Percentiles rank a stretch among this genome's conserved stretches.
Evolutionary conservation across 2,797 vertebrate species (phyloP).

Genomic region (Trachurus trachurus): DNA sequence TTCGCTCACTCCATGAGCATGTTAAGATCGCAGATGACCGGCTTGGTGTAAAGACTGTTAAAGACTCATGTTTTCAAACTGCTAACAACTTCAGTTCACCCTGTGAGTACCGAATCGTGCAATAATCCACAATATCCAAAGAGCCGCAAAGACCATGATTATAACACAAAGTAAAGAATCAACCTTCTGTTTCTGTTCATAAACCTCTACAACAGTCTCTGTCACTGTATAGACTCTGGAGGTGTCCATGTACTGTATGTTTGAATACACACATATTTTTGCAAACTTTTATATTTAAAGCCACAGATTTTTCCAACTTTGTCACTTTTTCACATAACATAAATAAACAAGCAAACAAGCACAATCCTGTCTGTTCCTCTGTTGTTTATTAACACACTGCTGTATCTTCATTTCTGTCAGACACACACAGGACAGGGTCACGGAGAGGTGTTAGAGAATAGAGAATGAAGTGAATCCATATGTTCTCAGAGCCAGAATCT

Average conservation of each 20-base stretch:
- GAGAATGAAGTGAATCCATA: not conserved
- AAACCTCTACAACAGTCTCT: conserved; percentile 9
- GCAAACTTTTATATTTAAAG: conserved; percentile 82
- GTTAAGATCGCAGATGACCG: conserved; percentile 92
- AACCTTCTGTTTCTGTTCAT: conserved; percentile 47
- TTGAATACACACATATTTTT: conserved; percentile 77
- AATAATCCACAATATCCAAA: conserved; percentile 80
- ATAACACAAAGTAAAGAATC: conserved; percentile 26
- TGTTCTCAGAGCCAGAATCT: not conserved
- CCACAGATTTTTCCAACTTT: conserved; percentile 72
- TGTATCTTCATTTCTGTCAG: conserved; percentile 26
- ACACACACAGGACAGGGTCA: not conserved
- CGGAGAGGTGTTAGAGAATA: not conserved
- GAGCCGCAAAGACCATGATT: conserved; percentile 46
- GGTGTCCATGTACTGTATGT: conserved; percentile 63
- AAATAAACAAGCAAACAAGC: conserved; percentile 70
- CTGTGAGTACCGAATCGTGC: conserved; percentile 64
- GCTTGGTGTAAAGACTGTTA: conserved; percentile 86
- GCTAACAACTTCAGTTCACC: conserved; percentile 23
- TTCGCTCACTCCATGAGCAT: conserved; percentile 92
- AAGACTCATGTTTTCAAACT: not conserved
- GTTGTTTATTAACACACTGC: not conserved
- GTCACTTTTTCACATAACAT: conserved; percentile 78
- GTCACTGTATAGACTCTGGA: conserved; percentile 11
- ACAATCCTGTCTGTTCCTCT: conserved; percentile 40